Conservation (phyloP, 2,888 invertebrate genomes). For the Pristionchus arcanus region DNA sequence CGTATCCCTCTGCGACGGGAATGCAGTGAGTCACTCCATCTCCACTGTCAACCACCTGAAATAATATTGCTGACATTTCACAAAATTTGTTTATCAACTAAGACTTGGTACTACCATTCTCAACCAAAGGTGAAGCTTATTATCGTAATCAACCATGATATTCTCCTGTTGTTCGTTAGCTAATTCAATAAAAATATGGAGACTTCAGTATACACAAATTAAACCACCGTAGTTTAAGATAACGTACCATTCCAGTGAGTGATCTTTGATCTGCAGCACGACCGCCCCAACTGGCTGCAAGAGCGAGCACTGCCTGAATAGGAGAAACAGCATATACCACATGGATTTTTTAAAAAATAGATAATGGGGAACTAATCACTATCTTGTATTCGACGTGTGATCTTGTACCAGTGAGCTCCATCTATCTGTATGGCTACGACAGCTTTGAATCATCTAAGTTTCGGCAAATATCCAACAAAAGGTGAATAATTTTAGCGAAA, state of each 20-base stretch:
- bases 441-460: no score
- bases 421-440: no score
- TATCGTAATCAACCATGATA: background rate
- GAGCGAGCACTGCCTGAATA: constrained; percentile 91
- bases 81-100: background rate
- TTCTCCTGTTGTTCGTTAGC: background rate
- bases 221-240: background rate
- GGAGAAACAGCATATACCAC: no score
- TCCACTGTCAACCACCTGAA: constrained; percentile 94
- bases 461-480: no score
- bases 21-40: constrained; percentile 99
- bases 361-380: no score
- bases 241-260: constrained; percentile 87
- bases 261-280: constrained; percentile 92
- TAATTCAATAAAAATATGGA: background rate
- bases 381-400: no score
- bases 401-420: no score
- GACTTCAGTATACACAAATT: background rate
- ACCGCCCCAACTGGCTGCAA: constrained; percentile 98
- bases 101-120: background rate
- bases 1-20: constrained; percentile 99
- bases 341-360: no score
- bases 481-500: no score
- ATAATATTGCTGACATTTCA: no score
- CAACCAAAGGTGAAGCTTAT: background rate